Evolutionary conservation across 2,797 vertebrate genomes (phyloP), one percentile per base, ranked within the genome.

Genomic region (Peromyscus attwateri): DNA sequence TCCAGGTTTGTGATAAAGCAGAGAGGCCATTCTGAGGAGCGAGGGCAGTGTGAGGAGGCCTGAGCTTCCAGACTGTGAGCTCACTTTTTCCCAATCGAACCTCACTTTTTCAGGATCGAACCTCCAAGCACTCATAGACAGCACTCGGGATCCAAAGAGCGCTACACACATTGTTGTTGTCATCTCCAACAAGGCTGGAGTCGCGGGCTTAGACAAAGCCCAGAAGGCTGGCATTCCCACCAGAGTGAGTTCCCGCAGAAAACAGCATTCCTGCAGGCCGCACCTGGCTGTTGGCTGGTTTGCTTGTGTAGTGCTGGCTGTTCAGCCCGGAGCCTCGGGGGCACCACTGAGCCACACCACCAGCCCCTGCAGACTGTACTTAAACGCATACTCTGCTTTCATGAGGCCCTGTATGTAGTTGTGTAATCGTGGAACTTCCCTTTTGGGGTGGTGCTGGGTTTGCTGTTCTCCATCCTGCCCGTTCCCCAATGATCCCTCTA

Each of bases 81-180:
- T 95, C 52, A 46, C 40, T 19, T 62, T 95, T 62, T 84, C 89
- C 83, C 77, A 87, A 40, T 40, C 4, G 40, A 40, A 40, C 40
- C 40, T 40, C 40, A 40, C 40, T 40, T 3, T 52, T 70, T 89
- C 96, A 99, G 99, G 99, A 71, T 99, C 99, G 14, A 99, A 99
- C 98, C 98, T 99, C 70, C 99, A 99, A 98, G 99, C 99, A 0
- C 99, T 99, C 92, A 99, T 99, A 34, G 99, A 99, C 4, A 99
- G 99, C 97, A 99, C 99, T 3, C 99, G 95, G 97, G 98, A 98
- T 46, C 98, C 99, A 0, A 98, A 98, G 55, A 99, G 99, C 97
- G 98, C 98, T 0, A 99, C 99, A 1, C 98, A 99, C 97, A 99
- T 99, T 6, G 99, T 99, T 5, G 97, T 99, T 23, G 99, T 99